Evolutionary conservation across 2,888 invertebrate species (phyloP), one percentile per base, ranked within the genome.

Genomic region (Cylloceria caligata): DNA sequence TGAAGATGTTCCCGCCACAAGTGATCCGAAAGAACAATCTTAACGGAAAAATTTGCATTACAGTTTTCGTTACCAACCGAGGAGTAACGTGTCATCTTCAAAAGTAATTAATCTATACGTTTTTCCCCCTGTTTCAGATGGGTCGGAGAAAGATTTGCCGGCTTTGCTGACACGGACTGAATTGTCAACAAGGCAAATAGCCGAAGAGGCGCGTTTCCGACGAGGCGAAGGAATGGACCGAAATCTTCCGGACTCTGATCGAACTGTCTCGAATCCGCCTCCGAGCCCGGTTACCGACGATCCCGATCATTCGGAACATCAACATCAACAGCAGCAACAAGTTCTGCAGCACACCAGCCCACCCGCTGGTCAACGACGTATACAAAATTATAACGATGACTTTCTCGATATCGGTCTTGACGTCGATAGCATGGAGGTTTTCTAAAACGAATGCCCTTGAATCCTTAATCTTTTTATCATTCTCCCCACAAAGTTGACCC

Each of bases 261-360:
- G 91, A 34, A 94, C 94, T 67, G 94, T 94, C 42, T 95, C 95
- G 1, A 97, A 97, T 93, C 97, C 97, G 60, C 97, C 97, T 11
- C 97, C 97, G 4, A 97, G 97, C 30, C 97, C 97, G 0, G 97
- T 95, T 39, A 96, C 96, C 0, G 96, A 96, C 91, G 95, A 95
- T 85, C 93, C 92, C 19, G 93, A 93, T 86, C 92, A 92, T 75
- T 85, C 91, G 13, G 92, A 92, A 76, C 88, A 82, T 6, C 82
- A 82, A n/a, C 74, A 78, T 3, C 77, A 77, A n/a, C 69, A 39
- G 6, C 76, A 62, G 36, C 74, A 42, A 2, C 74, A 57, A 42
- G 24, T 45, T 3, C 57, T 49, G 2, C 67, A 67, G 11, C 42
- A 47, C 11, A 3, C 57, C 19, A 30, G 55, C 73, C 84, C 81